A percentile compares a stretch with the other conserved stretches of the same genome.
These are phyloP conservation scores for Luehdorfia chinensis DNA, from an alignment of 1,140 invertebrate genomes.

Conservation along the genomic window DNA sequence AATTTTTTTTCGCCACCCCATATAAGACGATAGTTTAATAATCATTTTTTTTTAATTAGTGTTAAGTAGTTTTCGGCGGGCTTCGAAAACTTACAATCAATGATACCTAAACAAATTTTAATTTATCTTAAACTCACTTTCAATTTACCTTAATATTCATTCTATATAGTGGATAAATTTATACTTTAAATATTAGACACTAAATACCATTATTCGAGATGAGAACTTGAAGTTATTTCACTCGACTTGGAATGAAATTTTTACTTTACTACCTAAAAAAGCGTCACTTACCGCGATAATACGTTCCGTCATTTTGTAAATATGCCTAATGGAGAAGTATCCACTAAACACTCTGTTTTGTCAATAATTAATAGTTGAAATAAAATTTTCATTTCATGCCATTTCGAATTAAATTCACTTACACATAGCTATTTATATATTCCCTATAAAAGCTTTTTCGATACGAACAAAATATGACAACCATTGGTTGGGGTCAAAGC, in stretches of 20 bases:
- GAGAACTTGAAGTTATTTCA: slow-evolving; percentile 22
- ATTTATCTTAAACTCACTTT: too few relatives aligned
- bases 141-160: too few relatives aligned
- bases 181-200: too few relatives aligned
- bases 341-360: neutral
- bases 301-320: slow-evolving; percentile 48
- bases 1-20: too few relatives aligned
- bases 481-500: slow-evolving; percentile 47
- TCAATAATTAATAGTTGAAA: slow-evolving; percentile 16
- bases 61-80: too few relatives aligned
- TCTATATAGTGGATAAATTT: too few relatives aligned
- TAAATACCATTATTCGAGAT: slow-evolving; percentile 26
- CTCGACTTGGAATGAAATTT: slow-evolving; percentile 22
- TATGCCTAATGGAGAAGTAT: neutral
- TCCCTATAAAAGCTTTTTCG: too few relatives aligned
- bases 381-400: slow-evolving; percentile 3
- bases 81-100: too few relatives aligned
- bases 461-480: slow-evolving; percentile 44
- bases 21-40: too few relatives aligned
- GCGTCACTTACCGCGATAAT: slow-evolving; percentile 50
- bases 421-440: too few relatives aligned
- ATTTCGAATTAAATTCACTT: slow-evolving; percentile 28
- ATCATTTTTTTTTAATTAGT: too few relatives aligned
- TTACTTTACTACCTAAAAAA: slow-evolving; percentile 15
- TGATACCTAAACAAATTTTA: too few relatives aligned